These are phyloP conservation scores for Sebastes minor DNA, from an alignment of 2,797 vertebrate genomes.

Conservation along the genomic window DNA sequence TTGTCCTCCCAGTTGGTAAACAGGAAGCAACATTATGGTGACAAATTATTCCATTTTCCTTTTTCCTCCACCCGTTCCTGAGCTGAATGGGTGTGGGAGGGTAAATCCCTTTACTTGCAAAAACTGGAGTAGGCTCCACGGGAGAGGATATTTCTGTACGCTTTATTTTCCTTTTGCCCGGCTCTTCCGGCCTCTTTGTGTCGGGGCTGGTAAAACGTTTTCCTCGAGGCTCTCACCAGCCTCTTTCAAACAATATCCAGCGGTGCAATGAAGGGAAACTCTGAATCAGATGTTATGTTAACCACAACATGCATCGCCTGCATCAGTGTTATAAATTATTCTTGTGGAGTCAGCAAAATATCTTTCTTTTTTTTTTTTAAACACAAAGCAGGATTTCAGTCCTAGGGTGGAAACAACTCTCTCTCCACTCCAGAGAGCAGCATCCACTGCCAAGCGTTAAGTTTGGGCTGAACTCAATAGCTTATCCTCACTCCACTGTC, in stretches of 20 bases:
- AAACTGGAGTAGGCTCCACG: conserved; percentile 25
- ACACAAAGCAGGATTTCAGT: conserved; percentile 71
- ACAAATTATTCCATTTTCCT: conserved; percentile 45
- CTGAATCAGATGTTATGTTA: conserved; percentile 76
- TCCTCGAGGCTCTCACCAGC: conserved; percentile 38
- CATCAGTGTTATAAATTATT: conserved; percentile 86
- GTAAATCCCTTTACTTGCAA: conserved; percentile 48
- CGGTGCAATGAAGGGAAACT: conserved; percentile 63
- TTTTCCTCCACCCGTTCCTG: conserved; percentile 41
- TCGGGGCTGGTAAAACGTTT: conserved; percentile 43
- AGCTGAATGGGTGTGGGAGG: conserved; percentile 37
- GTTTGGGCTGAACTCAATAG: conserved; percentile 70
- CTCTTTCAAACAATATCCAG: conserved; percentile 65
- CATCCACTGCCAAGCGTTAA: conserved; percentile 67
- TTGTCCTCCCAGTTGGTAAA: conserved; percentile 24
- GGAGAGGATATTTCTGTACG: conserved; percentile 51
- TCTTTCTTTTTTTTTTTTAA: conserved; percentile 30
- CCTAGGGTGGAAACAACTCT: conserved; percentile 77
- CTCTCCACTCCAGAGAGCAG: conserved; percentile 76
- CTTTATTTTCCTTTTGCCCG: conserved; percentile 56
- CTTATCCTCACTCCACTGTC: conserved; percentile 63
- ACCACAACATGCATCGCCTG: conserved; percentile 73
- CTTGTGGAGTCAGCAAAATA: conserved; percentile 88
- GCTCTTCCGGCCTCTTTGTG: conserved; percentile 59
- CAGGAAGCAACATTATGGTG: conserved; percentile 33